phyloP scores from a whole-genome alignment of 2,797 vertebrate genomes.

The Pangasius krempfi region DNA sequence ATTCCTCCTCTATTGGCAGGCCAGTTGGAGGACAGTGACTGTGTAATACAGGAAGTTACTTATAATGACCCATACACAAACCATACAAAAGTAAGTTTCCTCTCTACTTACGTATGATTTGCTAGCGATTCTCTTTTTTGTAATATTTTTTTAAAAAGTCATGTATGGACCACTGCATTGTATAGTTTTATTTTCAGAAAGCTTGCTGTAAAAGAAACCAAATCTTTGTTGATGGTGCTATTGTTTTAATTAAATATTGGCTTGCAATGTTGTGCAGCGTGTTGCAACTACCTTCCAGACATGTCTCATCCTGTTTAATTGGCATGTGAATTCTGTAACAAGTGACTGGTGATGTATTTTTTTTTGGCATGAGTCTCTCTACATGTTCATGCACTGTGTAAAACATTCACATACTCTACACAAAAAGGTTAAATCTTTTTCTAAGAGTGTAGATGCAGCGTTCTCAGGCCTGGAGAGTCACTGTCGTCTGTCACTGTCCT shows the following conservation, averaged over 20 bases:
- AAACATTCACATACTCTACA: background rate
- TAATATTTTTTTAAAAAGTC: background rate
- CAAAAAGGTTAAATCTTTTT: background rate
- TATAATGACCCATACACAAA: conserved; percentile 88
- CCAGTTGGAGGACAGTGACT: conserved; percentile 70
- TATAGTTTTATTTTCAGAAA: conserved; percentile 3
- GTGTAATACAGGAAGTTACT: conserved; percentile 78
- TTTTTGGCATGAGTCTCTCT: background rate
- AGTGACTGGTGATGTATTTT: too few relatives aligned
- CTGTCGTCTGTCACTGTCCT: background rate
- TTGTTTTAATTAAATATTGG: conserved; percentile 1
- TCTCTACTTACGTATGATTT: background rate
- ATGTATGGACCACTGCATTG: background rate
- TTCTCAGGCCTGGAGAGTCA: background rate
- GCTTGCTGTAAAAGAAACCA: background rate
- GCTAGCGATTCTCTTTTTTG: background rate
- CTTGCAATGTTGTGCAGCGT: background rate
- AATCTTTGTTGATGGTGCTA: background rate
- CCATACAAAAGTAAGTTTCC: conserved; percentile 79
- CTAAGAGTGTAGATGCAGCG: background rate
- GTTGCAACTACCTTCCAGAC: background rate
- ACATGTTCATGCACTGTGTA: too few relatives aligned
- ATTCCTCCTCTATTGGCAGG: conserved; percentile 82
- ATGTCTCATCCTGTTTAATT: conserved; percentile 32
- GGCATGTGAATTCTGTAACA: conserved; percentile 8